A percentile compares a stretch with the other conserved stretches of the same genome.
These are phyloP conservation scores for Galago senegalensis DNA, from an alignment of 2,797 vertebrate genomes.

Conservation along the genomic window DNA sequence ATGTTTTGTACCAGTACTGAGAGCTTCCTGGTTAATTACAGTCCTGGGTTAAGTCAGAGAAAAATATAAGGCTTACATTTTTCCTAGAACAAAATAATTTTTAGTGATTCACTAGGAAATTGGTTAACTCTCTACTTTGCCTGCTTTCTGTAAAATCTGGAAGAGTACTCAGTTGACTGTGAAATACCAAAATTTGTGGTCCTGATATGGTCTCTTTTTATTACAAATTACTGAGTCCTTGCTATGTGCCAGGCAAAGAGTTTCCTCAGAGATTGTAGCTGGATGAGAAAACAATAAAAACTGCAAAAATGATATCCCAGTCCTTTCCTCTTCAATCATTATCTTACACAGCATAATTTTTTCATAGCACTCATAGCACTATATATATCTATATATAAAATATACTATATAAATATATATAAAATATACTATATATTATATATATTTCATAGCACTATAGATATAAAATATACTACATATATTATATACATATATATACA, in stretches of 20 bases:
- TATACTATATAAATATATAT: no score
- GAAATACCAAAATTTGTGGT: conserved; percentile 75
- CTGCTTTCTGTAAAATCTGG: conserved; percentile 51
- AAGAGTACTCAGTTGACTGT: conserved; percentile 60
- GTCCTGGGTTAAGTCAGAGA: conserved; percentile 82
- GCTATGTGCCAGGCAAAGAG: background rate
- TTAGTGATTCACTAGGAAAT: conserved; percentile 71
- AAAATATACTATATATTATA: no score
- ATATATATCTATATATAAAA: no score
- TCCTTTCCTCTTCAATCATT: background rate
- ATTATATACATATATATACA: accelerated
- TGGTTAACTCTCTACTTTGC: conserved; percentile 68
- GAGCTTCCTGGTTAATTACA: conserved; percentile 87
- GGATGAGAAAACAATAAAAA: background rate
- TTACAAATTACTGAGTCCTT: conserved; percentile 20
- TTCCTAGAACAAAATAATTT: conserved; percentile 80
- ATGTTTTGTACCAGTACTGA: conserved; percentile 77
- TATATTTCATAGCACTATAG: no score
- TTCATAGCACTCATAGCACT: background rate
- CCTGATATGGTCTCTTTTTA: conserved; percentile 13
- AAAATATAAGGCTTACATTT: conserved; percentile 81
- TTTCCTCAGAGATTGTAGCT: conserved; percentile 3
- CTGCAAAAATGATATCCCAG: background rate
- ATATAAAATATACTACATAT: no score
- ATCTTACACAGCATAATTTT: background rate